Evolutionary conservation across 2,888 invertebrate species (phyloP).

Genomic region (Eubasilissa splendida): DNA sequence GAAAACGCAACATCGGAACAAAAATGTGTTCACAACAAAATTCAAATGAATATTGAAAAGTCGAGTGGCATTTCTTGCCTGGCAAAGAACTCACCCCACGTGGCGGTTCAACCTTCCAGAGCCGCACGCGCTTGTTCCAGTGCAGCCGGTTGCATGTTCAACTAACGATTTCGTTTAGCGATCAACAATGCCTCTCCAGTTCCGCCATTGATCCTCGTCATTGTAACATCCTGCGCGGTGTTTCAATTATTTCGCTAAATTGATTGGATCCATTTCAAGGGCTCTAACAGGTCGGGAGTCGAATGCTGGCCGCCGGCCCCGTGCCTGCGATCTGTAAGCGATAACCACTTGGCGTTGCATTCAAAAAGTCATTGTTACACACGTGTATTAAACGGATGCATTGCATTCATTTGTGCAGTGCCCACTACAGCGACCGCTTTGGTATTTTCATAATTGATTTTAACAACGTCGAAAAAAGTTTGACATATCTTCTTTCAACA

Average conservation of each 20-base stretch:
- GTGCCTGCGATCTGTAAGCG: conserved; percentile 20
- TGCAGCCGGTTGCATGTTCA: conserved; percentile 12
- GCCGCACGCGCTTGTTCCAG: conserved; percentile 14
- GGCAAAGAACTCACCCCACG: conserved; percentile 3
- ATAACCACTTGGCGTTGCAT: conserved; percentile 31
- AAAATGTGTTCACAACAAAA: too few relatives aligned
- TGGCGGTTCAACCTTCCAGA: conserved; percentile 15
- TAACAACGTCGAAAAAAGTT: too few relatives aligned
- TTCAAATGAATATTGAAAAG: too few relatives aligned
- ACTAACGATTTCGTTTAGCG: conserved; percentile 29
- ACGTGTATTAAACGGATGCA: neutral
- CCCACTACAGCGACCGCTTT: neutral
- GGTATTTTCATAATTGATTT: neutral
- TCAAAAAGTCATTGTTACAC: neutral
- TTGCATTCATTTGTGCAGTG: neutral
- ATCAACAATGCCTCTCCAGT: conserved; percentile 22
- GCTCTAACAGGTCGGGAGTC: neutral
- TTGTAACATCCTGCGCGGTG: conserved; percentile 8
- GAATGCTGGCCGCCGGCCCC: neutral
- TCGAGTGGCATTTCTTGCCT: conserved; percentile 15
- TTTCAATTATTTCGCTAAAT: conserved; percentile 44
- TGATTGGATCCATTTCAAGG: conserved; percentile 32
- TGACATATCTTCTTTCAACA: too few relatives aligned
- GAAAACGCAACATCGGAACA: too few relatives aligned
- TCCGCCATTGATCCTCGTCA: neutral